phyloP scores from a whole-genome alignment of 2,797 vertebrate species.

The Okamejei kenojei region DNA sequence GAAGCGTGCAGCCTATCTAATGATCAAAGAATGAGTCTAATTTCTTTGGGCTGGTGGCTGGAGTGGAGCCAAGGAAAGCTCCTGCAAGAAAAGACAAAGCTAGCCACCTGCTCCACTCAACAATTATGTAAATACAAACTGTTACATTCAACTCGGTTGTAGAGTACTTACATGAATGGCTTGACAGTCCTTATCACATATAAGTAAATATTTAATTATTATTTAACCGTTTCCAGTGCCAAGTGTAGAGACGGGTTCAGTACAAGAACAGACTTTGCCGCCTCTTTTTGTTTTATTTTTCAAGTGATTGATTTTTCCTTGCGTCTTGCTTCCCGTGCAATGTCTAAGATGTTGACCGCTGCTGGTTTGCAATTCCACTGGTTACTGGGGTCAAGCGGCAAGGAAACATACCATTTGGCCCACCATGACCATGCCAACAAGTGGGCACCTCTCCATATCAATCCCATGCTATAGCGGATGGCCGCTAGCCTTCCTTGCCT shows the following conservation, averaged over 20 bases:
- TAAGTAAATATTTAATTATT: neutral
- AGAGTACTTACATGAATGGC: neutral
- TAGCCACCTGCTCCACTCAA: slow-evolving; percentile 15
- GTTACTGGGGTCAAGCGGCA: neutral
- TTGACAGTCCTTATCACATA: slow-evolving; percentile 14
- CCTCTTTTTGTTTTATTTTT: neutral
- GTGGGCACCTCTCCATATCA: too few species aligned
- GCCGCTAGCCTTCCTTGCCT: too few species aligned
- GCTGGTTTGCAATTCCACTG: neutral
- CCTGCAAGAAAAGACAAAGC: slow-evolving; percentile 14
- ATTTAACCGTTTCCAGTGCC: slow-evolving; percentile 9
- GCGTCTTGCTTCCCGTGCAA: neutral
- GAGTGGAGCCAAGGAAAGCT: neutral
- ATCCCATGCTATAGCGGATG: too few species aligned
- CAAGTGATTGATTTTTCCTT: neutral
- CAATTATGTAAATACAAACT: slow-evolving; percentile 33
- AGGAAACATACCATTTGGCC: too few species aligned
- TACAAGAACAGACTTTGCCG: neutral
- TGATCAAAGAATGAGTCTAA: slow-evolving; percentile 9
- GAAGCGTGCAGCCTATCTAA: neutral
- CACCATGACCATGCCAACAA: too few species aligned
- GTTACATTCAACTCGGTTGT: neutral
- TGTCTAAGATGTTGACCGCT: neutral
- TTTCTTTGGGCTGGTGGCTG: slow-evolving; percentile 1
- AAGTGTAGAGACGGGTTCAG: neutral